Evolutionary conservation across 1,140 invertebrate genomes (phyloP).

Genomic region (Cydia amplana): DNA sequence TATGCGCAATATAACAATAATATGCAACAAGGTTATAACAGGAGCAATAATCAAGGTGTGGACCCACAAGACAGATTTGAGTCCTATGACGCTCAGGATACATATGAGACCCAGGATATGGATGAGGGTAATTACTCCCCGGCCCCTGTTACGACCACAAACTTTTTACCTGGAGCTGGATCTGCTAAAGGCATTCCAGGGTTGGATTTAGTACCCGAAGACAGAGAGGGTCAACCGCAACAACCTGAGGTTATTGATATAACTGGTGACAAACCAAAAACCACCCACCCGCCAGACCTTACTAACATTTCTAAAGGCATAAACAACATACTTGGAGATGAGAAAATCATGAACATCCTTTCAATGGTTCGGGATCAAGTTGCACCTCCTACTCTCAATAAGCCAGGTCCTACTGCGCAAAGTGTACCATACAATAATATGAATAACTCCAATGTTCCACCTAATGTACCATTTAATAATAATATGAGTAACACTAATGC

Average conservation of each 20-base stretch:
- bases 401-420: conserved; percentile 34
- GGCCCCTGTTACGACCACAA: conserved; percentile 37
- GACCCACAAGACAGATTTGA: conserved; percentile 55
- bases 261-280: conserved; percentile 51
- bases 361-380: conserved; percentile 72
- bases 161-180: conserved; percentile 56
- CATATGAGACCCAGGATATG: conserved; percentile 29
- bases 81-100: conserved; percentile 38
- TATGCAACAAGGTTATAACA: conserved; percentile 45
- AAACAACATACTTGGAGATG: conserved; percentile 81
- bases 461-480: conserved; percentile 34
- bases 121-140: conserved; percentile 25
- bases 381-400: conserved; percentile 16
- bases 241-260: conserved; percentile 65
- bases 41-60: conserved; percentile 46
- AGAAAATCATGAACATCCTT: conserved; percentile 81
- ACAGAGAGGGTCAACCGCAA: conserved; percentile 46
- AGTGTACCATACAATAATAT: conserved; percentile 32
- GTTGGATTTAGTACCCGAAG: conserved; percentile 81
- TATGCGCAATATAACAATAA: conserved; percentile 38
- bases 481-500: conserved; percentile 39
- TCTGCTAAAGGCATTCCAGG: conserved; percentile 81
- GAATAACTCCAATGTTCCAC: neutral
- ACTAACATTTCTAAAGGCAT: conserved; percentile 81
- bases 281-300: conserved; percentile 69